These are phyloP conservation scores for Entomobrya multifasciata DNA, from an alignment of 2,888 invertebrate genomes.

Conservation along the genomic window DNA sequence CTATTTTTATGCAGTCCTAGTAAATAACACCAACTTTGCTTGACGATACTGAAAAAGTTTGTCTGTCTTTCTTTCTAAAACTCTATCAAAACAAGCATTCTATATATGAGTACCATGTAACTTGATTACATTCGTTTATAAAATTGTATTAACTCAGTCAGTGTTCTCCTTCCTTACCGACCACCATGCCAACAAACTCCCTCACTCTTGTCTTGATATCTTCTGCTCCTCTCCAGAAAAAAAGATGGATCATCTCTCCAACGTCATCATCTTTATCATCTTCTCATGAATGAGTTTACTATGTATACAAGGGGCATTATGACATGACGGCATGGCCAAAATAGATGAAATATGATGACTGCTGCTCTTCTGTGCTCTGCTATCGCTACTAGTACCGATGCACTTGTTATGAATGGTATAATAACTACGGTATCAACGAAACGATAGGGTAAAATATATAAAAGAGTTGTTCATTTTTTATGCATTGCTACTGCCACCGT, in stretches of 20 bases:
- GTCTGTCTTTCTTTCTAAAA: too few species aligned
- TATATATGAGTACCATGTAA: too few species aligned
- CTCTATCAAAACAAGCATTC: too few species aligned
- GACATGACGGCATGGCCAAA: not conserved
- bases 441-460: not conserved
- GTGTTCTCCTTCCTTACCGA: conserved; percentile 2
- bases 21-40: too few species aligned
- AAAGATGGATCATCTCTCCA: conserved; percentile 67
- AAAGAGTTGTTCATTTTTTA: conserved; percentile 61
- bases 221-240: too few species aligned
- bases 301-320: conserved; percentile 17
- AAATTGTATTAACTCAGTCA: not conserved
- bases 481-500: conserved; percentile 48
- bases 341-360: conserved; percentile 37
- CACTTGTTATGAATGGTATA: not conserved
- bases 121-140: too few species aligned
- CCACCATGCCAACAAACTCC: not conserved
- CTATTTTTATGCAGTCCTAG: too few species aligned
- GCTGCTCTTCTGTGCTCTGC: not conserved
- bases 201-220: not conserved
- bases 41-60: too few species aligned
- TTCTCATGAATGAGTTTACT: not conserved
- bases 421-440: too few species aligned
- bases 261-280: conserved; percentile 40
- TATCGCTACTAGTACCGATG: not conserved